Evolutionary conservation across 2,888 invertebrate genomes (phyloP).

Genomic region (Panorpa germanica): DNA sequence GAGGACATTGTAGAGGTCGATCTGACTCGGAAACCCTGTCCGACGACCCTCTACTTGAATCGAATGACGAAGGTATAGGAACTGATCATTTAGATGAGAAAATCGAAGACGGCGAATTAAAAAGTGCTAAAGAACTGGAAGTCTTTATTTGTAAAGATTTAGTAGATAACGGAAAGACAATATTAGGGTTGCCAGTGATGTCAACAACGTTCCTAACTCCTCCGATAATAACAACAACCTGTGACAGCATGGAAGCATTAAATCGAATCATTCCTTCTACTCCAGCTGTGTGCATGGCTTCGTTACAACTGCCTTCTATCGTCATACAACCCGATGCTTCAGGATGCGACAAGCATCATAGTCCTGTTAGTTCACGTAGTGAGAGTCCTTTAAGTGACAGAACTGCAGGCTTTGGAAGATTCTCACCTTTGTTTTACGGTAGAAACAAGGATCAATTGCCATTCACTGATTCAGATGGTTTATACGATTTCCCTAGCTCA

Average conservation of each 20-base stretch:
- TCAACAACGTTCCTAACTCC: slow-evolving; percentile 26
- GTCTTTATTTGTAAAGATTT: slow-evolving; percentile 25
- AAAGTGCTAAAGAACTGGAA: slow-evolving; percentile 43
- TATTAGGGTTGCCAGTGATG: slow-evolving; percentile 30
- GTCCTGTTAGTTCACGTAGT: slow-evolving; percentile 60
- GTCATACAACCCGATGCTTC: slow-evolving; percentile 30
- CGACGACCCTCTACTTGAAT: slow-evolving; percentile 49
- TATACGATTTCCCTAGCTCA: slow-evolving; percentile 63
- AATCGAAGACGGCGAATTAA: slow-evolving; percentile 46
- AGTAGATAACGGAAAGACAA: slow-evolving; percentile 25
- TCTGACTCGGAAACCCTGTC: slow-evolving; percentile 59
- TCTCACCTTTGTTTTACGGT: slow-evolving; percentile 55
- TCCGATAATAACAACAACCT: slow-evolving; percentile 17
- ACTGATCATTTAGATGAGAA: slow-evolving; percentile 50
- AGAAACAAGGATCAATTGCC: slow-evolving; percentile 39
- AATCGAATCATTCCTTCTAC: slow-evolving; percentile 16
- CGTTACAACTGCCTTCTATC: slow-evolving; percentile 38
- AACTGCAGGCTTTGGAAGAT: slow-evolving; percentile 38
- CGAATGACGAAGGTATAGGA: slow-evolving; percentile 61
- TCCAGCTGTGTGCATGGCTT: slow-evolving; percentile 20
- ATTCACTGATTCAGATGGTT: slow-evolving; percentile 61
- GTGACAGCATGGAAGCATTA: too few relatives aligned
- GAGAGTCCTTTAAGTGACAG: slow-evolving; percentile 62
- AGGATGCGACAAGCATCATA: slow-evolving; percentile 35
- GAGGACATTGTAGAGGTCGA: slow-evolving; percentile 34